Conservation (phyloP, 1,140 invertebrate species). For the Spodoptera litura region DNA sequence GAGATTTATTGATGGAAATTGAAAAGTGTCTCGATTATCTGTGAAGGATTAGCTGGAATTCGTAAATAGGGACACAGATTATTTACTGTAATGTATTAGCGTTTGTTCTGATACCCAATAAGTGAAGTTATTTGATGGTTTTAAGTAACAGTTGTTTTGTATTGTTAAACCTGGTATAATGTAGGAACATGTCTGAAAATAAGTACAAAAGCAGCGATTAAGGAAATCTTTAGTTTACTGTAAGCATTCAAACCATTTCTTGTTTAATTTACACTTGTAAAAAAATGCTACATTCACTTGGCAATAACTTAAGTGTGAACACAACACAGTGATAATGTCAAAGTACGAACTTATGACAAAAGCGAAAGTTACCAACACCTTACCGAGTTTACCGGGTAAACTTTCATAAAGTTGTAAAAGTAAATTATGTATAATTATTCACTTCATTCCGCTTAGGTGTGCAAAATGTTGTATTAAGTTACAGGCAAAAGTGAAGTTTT, state of each 20-base stretch:
- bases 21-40: constrained; percentile 39
- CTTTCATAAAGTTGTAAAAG: constrained; percentile 55
- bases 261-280: constrained; percentile 2
- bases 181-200: neutral
- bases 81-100: too few relatives aligned
- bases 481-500: constrained; percentile 48
- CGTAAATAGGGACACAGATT: neutral
- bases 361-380: constrained; percentile 34
- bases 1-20: constrained; percentile 44
- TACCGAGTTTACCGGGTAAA: constrained; percentile 49
- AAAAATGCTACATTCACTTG: neutral
- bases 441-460: constrained; percentile 55
- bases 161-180: too few relatives aligned
- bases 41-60: constrained; percentile 15
- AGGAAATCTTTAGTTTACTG: neutral
- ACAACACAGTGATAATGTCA: constrained; percentile 43
- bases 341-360: constrained; percentile 40
- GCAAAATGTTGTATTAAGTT: constrained; percentile 57
- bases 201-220: neutral
- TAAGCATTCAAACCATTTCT: neutral
- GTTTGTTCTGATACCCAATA: too few relatives aligned
- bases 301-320: constrained; percentile 41
- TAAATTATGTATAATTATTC: constrained; percentile 61
- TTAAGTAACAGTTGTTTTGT: too few relatives aligned
- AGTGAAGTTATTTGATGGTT: too few relatives aligned